Evolutionary conservation across 2,888 invertebrate species (phyloP).

Genomic region (Raillietiella orientalis): DNA sequence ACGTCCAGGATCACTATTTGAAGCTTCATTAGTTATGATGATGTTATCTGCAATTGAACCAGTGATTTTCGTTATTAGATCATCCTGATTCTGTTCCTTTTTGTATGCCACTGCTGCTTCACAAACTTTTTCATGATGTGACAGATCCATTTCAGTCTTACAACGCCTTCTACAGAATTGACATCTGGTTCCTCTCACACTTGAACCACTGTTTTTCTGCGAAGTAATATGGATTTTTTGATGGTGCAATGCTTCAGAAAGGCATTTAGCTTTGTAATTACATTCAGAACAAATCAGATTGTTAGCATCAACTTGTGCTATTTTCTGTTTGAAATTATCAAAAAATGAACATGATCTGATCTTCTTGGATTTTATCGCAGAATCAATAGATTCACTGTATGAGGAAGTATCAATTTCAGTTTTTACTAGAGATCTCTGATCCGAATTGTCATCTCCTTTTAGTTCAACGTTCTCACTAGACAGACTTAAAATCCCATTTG

Average conservation of each 20-base stretch:
- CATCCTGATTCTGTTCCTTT: too few species aligned
- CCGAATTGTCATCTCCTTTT: too few species aligned
- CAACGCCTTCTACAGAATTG: conserved; percentile 57
- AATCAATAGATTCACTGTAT: too few species aligned
- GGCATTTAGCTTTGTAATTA: conserved; percentile 40
- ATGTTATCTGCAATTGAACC: too few species aligned
- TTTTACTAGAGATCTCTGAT: too few species aligned
- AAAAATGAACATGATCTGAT: conserved; percentile 48
- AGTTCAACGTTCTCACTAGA: too few species aligned
- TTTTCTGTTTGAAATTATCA: conserved; percentile 40
- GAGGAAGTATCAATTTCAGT: too few species aligned
- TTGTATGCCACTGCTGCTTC: too few species aligned
- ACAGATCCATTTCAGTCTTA: conserved; percentile 45
- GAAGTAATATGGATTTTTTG: conserved; percentile 19
- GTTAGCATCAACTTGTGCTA: conserved; percentile 23
- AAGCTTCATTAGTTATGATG: too few species aligned
- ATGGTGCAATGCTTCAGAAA: conserved; percentile 46
- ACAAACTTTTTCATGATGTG: conserved; percentile 19
- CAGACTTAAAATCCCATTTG: too few species aligned
- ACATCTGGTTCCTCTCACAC: conserved; percentile 24
- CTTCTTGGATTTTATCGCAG: conserved; percentile 16
- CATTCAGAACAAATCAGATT: conserved; percentile 32
- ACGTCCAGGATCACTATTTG: too few species aligned
- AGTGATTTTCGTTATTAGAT: too few species aligned
- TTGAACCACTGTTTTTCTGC: background rate